These are phyloP conservation scores for Eulemur albifrons DNA, from an alignment of 2,797 vertebrate genomes.

Conservation along the genomic window DNA sequence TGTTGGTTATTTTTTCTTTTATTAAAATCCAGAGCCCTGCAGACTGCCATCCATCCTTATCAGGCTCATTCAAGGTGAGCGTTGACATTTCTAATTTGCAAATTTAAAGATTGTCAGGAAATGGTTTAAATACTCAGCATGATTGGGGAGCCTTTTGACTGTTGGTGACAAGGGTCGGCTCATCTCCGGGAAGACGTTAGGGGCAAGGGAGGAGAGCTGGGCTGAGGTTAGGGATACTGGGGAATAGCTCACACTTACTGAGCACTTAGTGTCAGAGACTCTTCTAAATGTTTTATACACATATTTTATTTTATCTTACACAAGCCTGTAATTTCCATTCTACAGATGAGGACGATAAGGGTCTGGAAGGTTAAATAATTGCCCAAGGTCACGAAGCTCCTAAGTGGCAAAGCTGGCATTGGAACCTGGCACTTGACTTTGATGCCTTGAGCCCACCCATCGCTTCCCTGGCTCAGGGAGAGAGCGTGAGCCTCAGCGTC, in stretches of 20 bases:
- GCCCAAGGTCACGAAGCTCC: not conserved
- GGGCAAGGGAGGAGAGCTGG: not conserved
- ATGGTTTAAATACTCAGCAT: not conserved
- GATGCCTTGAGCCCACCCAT: too few relatives aligned
- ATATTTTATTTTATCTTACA: not conserved
- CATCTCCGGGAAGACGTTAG: not conserved
- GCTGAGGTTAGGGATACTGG: not conserved
- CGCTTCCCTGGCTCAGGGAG: too few relatives aligned
- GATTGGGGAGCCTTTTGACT: not conserved
- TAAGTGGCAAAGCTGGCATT: not conserved
- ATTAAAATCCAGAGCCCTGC: conserved; percentile 44
- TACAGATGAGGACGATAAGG: not conserved
- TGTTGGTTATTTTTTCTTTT: conserved; percentile 53
- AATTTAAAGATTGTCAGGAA: conserved; percentile 30
- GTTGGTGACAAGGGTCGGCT: not conserved
- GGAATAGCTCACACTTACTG: not conserved
- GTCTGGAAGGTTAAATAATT: not conserved
- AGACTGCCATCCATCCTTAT: not conserved
- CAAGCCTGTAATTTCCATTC: not conserved
- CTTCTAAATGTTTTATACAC: not conserved
- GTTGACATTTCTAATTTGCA: conserved; percentile 65
- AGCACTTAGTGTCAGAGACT: not conserved
- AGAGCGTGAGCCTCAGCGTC: not conserved
- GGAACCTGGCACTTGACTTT: not conserved
- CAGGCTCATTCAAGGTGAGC: conserved; percentile 27